These are phyloP conservation scores for Laticauda colubrina DNA, from an alignment of 2,113 vertebrate species.

Conservation along the genomic window DNA sequence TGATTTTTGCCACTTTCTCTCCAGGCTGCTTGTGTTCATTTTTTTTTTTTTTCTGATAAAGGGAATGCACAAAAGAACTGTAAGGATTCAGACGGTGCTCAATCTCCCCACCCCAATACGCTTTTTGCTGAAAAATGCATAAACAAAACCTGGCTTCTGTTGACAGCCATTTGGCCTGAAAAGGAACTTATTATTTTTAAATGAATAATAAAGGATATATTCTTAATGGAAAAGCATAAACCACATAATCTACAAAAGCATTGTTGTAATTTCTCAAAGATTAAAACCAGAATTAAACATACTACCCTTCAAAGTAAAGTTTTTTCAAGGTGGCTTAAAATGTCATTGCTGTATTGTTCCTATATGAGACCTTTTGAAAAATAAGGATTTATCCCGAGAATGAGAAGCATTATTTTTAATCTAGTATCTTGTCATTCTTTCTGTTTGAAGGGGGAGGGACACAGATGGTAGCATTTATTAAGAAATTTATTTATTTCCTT, in stretches of 20 bases:
- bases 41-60: constrained; percentile 62
- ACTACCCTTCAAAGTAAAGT: neutral
- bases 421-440: neutral
- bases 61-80: constrained; percentile 63
- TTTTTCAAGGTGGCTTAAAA: neutral
- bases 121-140: constrained; percentile 55
- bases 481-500: neutral
- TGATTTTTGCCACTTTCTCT: constrained; percentile 65
- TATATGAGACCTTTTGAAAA: neutral
- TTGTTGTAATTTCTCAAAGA: constrained; percentile 30
- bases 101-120: constrained; percentile 31
- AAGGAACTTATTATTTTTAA: constrained; percentile 46
- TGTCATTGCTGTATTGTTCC: neutral
- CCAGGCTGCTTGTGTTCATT: constrained; percentile 61
- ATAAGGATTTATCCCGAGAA: neutral
- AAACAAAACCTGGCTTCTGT: constrained; percentile 59
- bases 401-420: neutral
- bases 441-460: neutral
- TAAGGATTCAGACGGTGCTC: constrained; percentile 65
- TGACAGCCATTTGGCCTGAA: constrained; percentile 32
- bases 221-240: constrained; percentile 53
- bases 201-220: constrained; percentile 1
- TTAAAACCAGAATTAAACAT: neutral
- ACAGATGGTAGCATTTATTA: neutral
- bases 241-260: constrained; percentile 22